Base-by-base conservation (phyloP, 2,113 vertebrate genomes). In the Hiodon alosoides region DNA sequence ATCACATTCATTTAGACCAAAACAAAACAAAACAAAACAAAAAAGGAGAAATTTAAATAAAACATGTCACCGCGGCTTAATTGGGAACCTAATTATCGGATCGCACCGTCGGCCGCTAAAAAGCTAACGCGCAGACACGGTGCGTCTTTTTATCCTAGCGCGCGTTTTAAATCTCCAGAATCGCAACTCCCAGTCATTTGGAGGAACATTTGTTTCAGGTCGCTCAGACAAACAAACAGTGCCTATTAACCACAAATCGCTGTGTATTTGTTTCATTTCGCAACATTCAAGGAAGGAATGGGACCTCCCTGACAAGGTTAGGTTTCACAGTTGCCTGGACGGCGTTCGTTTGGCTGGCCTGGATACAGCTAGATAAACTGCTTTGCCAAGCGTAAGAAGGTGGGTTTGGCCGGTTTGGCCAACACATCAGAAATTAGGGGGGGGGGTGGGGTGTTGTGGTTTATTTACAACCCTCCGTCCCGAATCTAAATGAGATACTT, bases 401-500 rank as follows among this genome's bases (percentile, higher is more conserved):
- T 7, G 59, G 4, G 13, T 61, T 13, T 5, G 59, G 59, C 9
- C n/a, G 59, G 6, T 59, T 13, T 9, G 58, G 58, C 10, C n/a
- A n/a, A n/a, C 3, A 5, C 13, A 1, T 4, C 14, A 61, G 59
- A 4, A 16, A 3, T 65, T 66, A 31, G 58, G 47, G 60, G 17
- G 54, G 55, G 7, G 71, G 59, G 7, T 60, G 50, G 1, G 72
- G 16, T 55, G 3, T 68, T 3, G 52, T 11, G 75, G 73, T 79
- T 89, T 90, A 90, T 91, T 90, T 91, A 89, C 86, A 72, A 77
- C 81, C 82, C 79, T 79, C 81, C 67, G 79, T 85, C 85, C 84
- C 67, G 81, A 90, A 86, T 90, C 76, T 67, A 89, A 89, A 90
- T 88, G 84, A 88, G 83, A 86, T 81, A 80, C 81, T 87, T 82